Percentiles rank a stretch among this genome's conserved stretches.
Evolutionary conservation across 2,888 invertebrate species (phyloP).

Genomic region (Hemithea aestivaria): DNA sequence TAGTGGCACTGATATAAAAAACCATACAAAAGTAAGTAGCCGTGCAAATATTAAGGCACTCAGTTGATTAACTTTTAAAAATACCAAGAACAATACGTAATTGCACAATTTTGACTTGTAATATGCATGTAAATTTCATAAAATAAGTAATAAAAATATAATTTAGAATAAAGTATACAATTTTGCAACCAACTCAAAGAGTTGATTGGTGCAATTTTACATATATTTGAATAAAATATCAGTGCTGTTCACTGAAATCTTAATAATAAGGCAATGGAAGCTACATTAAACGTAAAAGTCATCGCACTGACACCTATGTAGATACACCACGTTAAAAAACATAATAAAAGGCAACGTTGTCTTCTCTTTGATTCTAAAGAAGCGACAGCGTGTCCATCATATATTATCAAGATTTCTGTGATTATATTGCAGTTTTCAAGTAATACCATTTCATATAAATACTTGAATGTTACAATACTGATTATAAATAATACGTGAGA

Average conservation of each 20-base stretch:
- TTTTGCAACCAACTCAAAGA: not conserved
- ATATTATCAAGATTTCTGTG: constrained; percentile 16
- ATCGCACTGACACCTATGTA: no score
- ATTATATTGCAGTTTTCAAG: constrained; percentile 20
- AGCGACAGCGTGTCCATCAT: no score
- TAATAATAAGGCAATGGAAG: no score
- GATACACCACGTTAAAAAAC: no score
- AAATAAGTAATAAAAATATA: no score
- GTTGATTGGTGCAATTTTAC: constrained; percentile 6
- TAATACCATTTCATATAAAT: constrained; percentile 17
- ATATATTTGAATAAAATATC: constrained; percentile 14
- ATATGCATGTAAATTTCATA: constrained; percentile 7
- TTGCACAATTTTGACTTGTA: constrained; percentile 10
- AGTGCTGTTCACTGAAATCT: no score
- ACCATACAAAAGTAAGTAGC: constrained; percentile 25
- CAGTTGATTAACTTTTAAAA: not conserved
- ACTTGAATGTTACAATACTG: constrained; percentile 51
- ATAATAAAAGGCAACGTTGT: no score
- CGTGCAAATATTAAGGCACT: constrained; percentile 64
- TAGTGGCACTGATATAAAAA: constrained; percentile 61
- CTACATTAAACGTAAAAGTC: no score
- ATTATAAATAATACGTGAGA: constrained; percentile 44
- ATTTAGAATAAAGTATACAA: constrained; percentile 1
- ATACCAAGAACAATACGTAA: constrained; percentile 23
- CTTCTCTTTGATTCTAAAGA: no score